Base-by-base conservation (phyloP, 2,113 vertebrate genomes). In the Nipponia nippon region DNA sequence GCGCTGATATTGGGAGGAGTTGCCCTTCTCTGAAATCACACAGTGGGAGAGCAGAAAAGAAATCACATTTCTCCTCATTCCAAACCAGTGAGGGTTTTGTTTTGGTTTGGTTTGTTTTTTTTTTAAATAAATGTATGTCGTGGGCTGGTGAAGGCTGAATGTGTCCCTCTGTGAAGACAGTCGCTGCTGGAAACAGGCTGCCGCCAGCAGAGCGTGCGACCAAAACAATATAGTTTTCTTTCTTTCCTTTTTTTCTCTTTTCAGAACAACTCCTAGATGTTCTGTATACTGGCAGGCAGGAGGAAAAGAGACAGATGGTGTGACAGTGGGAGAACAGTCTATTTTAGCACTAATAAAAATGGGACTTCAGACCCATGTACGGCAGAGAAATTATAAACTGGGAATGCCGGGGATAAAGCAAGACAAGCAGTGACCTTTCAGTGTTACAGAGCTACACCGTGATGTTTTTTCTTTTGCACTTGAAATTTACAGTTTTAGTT, bases 331-430 rank as follows among this genome's bases (percentile, higher is more conserved):
- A 95, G 96, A 97, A 97, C 88, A 86, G 91, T 95, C 96, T 97
- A 96, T 97, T 97, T 98, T 97, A 95, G 91, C 96, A 95, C 95
- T 97, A 97, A 97, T 98, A 93, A 97, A 97, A 98, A 97, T 91
- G 95, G 67, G 91, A 77, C 84, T 83, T 69, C 62, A 93, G 89
- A 95, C 95, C 83, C 81, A 62, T 77, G 80, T 85, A 83, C 0
- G 3, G 91, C 78, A 91, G 75, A 77, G 53, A 89, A 97, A 97
- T 89, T 94, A 83, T 69, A 66, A 88, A 77, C 66, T 83, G 87
- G 89, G 84, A 83, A 76, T 85, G 47, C 40, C 58, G 52, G 69
- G 82, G 61, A 63, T 80, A 88, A 95, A 93, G 79, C 47, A 79
- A 86, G 86, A 70, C 65, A 82, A 91, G 65, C 30, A 76, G 32